Base-by-base conservation (phyloP, 1,140 invertebrate species). In the Coenobita brevimanus region DNA sequence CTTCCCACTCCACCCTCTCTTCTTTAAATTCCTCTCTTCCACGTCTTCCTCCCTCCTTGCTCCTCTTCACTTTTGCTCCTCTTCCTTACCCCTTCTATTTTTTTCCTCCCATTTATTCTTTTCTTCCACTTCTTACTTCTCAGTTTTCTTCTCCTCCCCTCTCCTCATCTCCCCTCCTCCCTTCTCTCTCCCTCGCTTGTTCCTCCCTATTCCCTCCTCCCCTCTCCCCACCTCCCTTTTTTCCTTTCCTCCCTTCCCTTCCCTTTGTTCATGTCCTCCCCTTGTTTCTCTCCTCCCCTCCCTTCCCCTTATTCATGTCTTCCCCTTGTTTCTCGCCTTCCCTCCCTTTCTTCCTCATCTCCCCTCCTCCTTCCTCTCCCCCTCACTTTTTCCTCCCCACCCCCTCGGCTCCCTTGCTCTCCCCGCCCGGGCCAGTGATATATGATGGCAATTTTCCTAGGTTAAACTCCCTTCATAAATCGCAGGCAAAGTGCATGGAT, bases 391-490 rank as follows among this genome's bases (percentile, higher is more conserved):
- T 27, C 33, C n/a, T 24, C 33, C 13, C 46, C 82, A 30, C 27
- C 54, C 73, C 73, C 6, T 41, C 50, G 60, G 15, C 79, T 46
- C 75, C 24, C 38, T 82, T 33, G 50, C 43, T 67, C 64, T 27
- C 62, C 41, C 33, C 82, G 30, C 64, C 67, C 50, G 27, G 67
- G 24, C 71, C 57, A 69, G 83, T 86, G 83, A 86, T 86, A 86
- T 86, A 86, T 73, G 54, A 38, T 67, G 83, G 83, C 83, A 86
- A 86, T 86, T 86, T 79, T 86, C 83, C 73, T 67, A 78, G 83
- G 83, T 86, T 86, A 86, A 83, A 83, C 50, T 73, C 67, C 50
- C 30, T 50, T 83, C 82, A 83, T 83, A 83, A 83, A 83, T 83
- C 82, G 3, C 50, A 33, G 46, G 38, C 71, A 83, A 83, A 83